Evolutionary conservation across 2,888 invertebrate genomes (phyloP), one percentile per base, ranked within the genome.

Genomic region (Tenthredo scrophulariae): DNA sequence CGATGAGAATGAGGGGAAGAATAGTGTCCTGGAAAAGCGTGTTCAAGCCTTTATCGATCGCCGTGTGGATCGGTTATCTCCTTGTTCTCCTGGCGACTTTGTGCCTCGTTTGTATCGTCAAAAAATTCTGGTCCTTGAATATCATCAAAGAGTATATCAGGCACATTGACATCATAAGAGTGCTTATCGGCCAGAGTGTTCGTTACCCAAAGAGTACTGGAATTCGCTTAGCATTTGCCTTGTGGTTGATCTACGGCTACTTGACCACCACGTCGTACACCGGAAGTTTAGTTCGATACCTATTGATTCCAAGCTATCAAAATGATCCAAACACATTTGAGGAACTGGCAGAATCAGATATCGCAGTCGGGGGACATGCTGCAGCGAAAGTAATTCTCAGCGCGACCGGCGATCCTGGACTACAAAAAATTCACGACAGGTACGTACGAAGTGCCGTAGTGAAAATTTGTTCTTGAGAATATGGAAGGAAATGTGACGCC

Each of bases 161-260:
- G 9, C 80, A 84, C 15, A 83, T 85, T 43, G 58, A 86, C 13
- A 75, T 88, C 15, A 87, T 79, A 29, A 74, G 82, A 26, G 86
- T 88, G 10, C 85, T 82, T 67, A n/a, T 87, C 15, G 62, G n/a
- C 9, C 87, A 86, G 33, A n/a, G 77, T 9, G 33, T 87, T 22
- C 46, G 70, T 22, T 70, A 80, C 18, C 89, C 87, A 0, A 85
- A 65, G 4, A 88, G 83, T 29, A 40, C 83, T n/a, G 86, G 88
- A 1, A 33, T 89, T 40, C 79, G 87, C 9, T 50, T 87, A 15
- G 84, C 87, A 13, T 33, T 88, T 33, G 85, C 85, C 1, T 58
- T 88, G 18, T 88, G 89, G 89, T 80, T 88, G 9, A 29, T 87
- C 6, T 86, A 86, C 82, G 85, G 85, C 9, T 75, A 87, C 18